phyloP scores from a whole-genome alignment of 2,797 vertebrate genomes.

The Picus viridis region DNA sequence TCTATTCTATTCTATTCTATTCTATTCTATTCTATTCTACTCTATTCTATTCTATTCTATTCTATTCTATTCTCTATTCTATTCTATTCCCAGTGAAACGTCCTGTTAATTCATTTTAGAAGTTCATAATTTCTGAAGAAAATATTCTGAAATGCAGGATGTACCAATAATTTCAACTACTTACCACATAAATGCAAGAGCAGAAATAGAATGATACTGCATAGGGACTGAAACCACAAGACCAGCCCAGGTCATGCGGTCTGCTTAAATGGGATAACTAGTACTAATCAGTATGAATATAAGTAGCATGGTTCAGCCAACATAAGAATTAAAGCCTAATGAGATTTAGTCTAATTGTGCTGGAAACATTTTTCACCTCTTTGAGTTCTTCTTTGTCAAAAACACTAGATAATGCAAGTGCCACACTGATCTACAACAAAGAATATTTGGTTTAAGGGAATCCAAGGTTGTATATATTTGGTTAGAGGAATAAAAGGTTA shows the following conservation, averaged over 20 bases:
- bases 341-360: neutral
- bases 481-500: too few relatives aligned
- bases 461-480: neutral
- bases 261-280: neutral
- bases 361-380: neutral
- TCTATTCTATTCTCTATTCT: too few relatives aligned
- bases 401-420: neutral
- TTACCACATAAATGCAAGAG: neutral
- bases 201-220: neutral
- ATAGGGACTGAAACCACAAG: neutral
- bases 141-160: neutral
- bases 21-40: too few relatives aligned
- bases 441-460: neutral
- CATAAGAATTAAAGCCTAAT: neutral
- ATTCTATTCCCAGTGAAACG: neutral
- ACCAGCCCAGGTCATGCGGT: neutral
- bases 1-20: too few relatives aligned
- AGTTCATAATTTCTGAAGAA: neutral
- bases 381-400: neutral
- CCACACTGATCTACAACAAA: neutral
- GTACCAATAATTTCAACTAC: neutral
- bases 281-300: neutral
- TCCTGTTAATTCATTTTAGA: neutral
- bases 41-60: too few relatives aligned
- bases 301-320: neutral